These are phyloP conservation scores for Drepanosiphum platanoidis DNA, from an alignment of 2,888 invertebrate genomes.

Conservation along the genomic window DNA sequence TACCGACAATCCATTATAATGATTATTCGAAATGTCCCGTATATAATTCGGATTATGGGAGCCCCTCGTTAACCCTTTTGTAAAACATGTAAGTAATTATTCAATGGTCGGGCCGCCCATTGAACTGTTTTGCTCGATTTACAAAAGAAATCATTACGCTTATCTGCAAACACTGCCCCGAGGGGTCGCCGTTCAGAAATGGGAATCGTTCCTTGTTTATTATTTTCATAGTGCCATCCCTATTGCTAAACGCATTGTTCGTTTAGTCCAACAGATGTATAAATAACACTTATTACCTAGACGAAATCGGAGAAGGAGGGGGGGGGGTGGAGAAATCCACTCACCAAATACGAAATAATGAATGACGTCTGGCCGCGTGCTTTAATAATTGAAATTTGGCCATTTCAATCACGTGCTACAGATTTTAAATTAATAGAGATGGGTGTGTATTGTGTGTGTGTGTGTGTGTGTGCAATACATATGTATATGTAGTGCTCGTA, in stretches of 20 bases:
- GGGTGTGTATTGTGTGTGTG: too few species aligned
- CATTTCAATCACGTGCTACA: slow-evolving; percentile 24
- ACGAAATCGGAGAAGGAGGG: neutral
- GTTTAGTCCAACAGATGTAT: slow-evolving; percentile 34
- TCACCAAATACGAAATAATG: slow-evolving; percentile 7
- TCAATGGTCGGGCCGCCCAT: slow-evolving; percentile 16
- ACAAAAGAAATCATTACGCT: slow-evolving; percentile 57
- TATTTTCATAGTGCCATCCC: slow-evolving; percentile 33
- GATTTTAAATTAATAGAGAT: slow-evolving; percentile 24
- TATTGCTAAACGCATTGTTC: slow-evolving; percentile 27
- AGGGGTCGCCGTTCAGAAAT: slow-evolving; percentile 28
- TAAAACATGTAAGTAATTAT: slow-evolving; percentile 45
- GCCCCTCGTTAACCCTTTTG: slow-evolving; percentile 51
- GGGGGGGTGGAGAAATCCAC: too few species aligned
- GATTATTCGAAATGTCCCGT: slow-evolving; percentile 20
- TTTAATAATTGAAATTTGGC: slow-evolving; percentile 9
- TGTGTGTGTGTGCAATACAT: too few species aligned
- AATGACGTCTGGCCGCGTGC: slow-evolving; percentile 1
- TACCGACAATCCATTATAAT: slow-evolving; percentile 2
- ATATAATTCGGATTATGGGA: slow-evolving; percentile 26
- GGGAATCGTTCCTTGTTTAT: neutral
- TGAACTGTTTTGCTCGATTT: slow-evolving; percentile 35
- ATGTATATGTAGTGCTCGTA: too few species aligned
- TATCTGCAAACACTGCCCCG: slow-evolving; percentile 37
- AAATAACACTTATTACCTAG: slow-evolving; percentile 19